Percentiles rank a stretch among this genome's conserved stretches.
Conservation (phyloP, 2,113 vertebrate genomes). For the Redunca redunca region DNA sequence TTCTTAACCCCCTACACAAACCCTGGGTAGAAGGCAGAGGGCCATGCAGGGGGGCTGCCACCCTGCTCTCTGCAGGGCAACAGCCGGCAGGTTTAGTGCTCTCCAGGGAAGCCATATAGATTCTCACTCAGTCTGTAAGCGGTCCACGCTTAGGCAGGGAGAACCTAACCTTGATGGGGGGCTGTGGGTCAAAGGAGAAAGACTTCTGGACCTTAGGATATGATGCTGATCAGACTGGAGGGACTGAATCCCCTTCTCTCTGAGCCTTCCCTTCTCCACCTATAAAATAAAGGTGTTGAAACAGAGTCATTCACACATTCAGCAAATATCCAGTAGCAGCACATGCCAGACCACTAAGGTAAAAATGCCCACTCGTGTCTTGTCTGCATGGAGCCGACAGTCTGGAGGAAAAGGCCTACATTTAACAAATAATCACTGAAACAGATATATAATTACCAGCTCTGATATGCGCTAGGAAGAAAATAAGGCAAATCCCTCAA, state of each 20-base stretch:
- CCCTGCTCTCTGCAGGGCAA: background rate
- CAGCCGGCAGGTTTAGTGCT: background rate
- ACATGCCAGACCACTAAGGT: background rate
- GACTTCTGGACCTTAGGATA: background rate
- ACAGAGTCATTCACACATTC: background rate
- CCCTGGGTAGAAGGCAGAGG: background rate
- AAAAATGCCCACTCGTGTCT: background rate
- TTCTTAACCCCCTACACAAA: background rate
- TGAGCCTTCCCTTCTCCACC: background rate
- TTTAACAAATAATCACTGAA: background rate
- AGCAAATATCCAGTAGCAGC: background rate
- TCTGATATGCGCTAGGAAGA: background rate
- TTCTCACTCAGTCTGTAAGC: background rate
- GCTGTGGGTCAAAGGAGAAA: background rate
- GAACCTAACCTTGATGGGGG: background rate
- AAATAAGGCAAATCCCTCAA: background rate
- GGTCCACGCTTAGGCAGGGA: background rate
- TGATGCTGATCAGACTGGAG: background rate
- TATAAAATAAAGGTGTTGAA: background rate
- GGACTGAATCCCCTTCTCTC: background rate
- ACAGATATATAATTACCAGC: background rate
- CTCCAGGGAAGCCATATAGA: background rate
- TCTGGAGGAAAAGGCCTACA: background rate
- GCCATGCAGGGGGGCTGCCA: background rate
- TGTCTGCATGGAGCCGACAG: background rate